Evolutionary conservation across 2,113 vertebrate species (phyloP).

Genomic region (Oriolus oriolus): DNA sequence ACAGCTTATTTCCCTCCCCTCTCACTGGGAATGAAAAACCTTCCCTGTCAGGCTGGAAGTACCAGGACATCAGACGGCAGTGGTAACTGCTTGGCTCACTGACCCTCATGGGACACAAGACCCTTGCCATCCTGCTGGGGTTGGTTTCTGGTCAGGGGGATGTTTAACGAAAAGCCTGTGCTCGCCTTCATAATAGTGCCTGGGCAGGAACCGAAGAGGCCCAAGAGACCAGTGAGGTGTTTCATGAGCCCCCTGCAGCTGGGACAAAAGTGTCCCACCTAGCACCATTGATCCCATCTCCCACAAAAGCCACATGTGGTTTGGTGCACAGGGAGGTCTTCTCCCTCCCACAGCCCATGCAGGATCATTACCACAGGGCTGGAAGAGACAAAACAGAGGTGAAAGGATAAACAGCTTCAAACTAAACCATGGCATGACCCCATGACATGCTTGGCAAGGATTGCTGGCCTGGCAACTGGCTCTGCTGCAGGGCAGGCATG

Average conservation of each 20-base stretch:
- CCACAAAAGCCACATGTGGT: background rate
- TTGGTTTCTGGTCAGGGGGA: background rate
- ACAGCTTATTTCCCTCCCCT: background rate
- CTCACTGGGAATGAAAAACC: rapidly evolving
- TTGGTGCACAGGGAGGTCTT: background rate
- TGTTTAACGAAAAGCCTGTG: background rate
- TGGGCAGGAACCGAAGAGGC: background rate
- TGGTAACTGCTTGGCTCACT: background rate
- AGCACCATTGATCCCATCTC: background rate
- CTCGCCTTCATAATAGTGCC: background rate
- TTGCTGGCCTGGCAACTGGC: background rate
- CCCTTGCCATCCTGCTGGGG: background rate
- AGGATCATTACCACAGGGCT: background rate
- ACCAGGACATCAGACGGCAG: background rate
- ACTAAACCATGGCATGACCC: background rate
- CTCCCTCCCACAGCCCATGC: background rate
- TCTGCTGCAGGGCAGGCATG: background rate
- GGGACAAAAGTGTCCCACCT: background rate
- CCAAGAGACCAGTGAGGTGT: background rate
- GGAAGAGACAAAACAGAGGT: background rate
- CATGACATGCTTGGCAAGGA: rapidly evolving
- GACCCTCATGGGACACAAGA: background rate
- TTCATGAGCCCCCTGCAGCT: rapidly evolving
- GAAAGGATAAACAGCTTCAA: background rate
- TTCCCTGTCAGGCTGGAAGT: background rate